These are phyloP conservation scores for Pao palembangensis DNA, from an alignment of 2,113 vertebrate species.

Conservation along the genomic window DNA sequence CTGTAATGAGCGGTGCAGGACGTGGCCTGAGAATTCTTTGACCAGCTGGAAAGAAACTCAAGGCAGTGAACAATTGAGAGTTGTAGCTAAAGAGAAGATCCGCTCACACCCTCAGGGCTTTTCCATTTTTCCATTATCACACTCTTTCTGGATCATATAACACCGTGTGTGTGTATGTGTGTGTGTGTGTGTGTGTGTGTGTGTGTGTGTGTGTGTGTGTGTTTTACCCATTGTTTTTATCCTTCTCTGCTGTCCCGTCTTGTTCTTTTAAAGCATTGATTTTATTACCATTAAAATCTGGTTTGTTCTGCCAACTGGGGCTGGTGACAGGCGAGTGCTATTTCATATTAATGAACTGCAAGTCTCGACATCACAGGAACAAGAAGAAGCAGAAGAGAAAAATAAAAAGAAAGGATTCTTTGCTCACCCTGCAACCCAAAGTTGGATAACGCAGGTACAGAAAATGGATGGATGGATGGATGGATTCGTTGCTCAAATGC, in stretches of 20 bases:
- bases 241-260: neutral
- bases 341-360: slow-evolving; percentile 35
- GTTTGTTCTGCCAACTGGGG: slow-evolving; percentile 45
- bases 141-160: slow-evolving; percentile 69
- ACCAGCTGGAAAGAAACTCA: slow-evolving; percentile 50
- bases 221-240: neutral
- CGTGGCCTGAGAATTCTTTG: slow-evolving; percentile 44
- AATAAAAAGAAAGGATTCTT: slow-evolving; percentile 2
- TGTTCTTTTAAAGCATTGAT: slow-evolving; percentile 26
- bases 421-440: too few species aligned
- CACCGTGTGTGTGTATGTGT: slow-evolving; percentile 29
- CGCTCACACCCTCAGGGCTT: slow-evolving; percentile 59
- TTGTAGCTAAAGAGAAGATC: slow-evolving; percentile 61
- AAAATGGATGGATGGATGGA: too few species aligned
- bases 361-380: slow-evolving; percentile 20
- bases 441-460: too few species aligned
- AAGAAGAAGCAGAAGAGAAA: neutral
- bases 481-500: neutral
- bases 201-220: slow-evolving; percentile 12
- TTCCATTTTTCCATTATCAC: slow-evolving; percentile 71
- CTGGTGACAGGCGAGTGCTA: slow-evolving; percentile 7
- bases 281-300: slow-evolving; percentile 42
- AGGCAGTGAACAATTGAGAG: slow-evolving; percentile 63
- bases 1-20: slow-evolving; percentile 47
- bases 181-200: slow-evolving; percentile 23